Conservation (phyloP, 2,888 invertebrate genomes). For the Catocala nupta region DNA sequence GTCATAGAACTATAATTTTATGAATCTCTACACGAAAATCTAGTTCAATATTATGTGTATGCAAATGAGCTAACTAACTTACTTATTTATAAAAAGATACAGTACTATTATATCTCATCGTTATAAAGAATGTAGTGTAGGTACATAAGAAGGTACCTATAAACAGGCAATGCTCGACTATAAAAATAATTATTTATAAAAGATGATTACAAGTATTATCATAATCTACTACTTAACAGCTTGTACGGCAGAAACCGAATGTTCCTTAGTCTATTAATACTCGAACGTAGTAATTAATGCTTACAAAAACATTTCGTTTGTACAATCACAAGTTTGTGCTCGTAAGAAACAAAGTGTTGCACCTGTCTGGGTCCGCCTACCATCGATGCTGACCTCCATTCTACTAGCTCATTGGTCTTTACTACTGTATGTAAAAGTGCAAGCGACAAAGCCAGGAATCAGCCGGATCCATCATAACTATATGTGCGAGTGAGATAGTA, state of each 20-base stretch:
- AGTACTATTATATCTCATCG: too few relatives aligned
- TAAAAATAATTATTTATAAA: not conserved
- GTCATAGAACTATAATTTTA: too few relatives aligned
- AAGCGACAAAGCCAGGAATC: not conserved
- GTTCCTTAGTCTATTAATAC: slow-evolving; percentile 7
- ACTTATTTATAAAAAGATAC: too few relatives aligned
- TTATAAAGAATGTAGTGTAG: too few relatives aligned
- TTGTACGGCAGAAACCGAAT: not conserved
- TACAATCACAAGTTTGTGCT: slow-evolving; percentile 22
- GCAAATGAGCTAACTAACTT: too few relatives aligned
- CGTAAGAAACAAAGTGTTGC: slow-evolving; percentile 35
- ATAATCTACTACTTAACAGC: slow-evolving; percentile 3
- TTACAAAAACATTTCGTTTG: slow-evolving; percentile 30
- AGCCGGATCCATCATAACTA: not conserved
- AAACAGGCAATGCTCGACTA: not conserved
- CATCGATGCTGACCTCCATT: slow-evolving; percentile 34
- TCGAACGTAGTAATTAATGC: slow-evolving; percentile 19
- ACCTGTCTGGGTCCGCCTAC: slow-evolving; percentile 47
- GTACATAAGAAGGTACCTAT: too few relatives aligned
- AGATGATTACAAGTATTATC: slow-evolving; percentile 1
- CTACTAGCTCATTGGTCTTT: slow-evolving; percentile 44
- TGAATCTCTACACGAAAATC: too few relatives aligned
- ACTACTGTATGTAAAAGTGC: slow-evolving; percentile 14
- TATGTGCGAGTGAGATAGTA: not conserved
- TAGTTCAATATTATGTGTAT: too few relatives aligned